These are phyloP conservation scores for Hydraecia micacea DNA, from an alignment of 2,888 invertebrate species.

Conservation along the genomic window DNA sequence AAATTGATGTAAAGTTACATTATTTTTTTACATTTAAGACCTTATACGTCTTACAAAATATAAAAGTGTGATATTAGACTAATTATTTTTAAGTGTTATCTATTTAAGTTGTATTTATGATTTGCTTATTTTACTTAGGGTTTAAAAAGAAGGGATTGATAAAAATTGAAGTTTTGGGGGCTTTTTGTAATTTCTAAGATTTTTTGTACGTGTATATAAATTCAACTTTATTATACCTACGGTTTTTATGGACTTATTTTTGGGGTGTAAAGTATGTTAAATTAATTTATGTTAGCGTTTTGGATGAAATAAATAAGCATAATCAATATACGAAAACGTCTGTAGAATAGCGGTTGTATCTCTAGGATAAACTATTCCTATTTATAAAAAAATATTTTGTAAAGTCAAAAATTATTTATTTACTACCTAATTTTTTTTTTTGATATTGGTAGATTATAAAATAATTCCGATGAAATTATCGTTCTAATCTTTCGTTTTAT, in stretches of 20 bases:
- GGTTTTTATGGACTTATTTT: constrained; percentile 52
- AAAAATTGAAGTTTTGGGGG: constrained; percentile 19
- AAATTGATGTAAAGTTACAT: constrained; percentile 32
- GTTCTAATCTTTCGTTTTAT: neutral
- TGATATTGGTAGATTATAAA: neutral
- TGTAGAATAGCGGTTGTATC: constrained; percentile 35
- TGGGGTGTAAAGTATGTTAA: constrained; percentile 59
- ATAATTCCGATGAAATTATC: neutral
- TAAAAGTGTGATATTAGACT: constrained; percentile 88
- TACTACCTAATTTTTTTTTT: neutral
- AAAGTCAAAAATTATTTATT: constrained; percentile 47
- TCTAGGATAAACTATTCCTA: constrained; percentile 29
- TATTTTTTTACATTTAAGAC: constrained; percentile 47
- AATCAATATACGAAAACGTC: constrained; percentile 16
- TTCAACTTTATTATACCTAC: constrained; percentile 16
- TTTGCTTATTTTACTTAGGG: constrained; percentile 48
- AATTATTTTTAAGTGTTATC: constrained; percentile 83
- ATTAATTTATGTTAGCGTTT: constrained; percentile 44
- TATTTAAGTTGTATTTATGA: constrained; percentile 69
- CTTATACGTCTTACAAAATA: constrained; percentile 66
- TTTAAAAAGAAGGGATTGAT: constrained; percentile 22
- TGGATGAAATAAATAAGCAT: constrained; percentile 39
- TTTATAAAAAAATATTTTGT: constrained; percentile 5
- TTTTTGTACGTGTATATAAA: constrained; percentile 47
- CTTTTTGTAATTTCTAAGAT: constrained; percentile 17